phyloP scores from a whole-genome alignment of 2,113 vertebrate species.

The Tragelaphus strepsiceros region DNA sequence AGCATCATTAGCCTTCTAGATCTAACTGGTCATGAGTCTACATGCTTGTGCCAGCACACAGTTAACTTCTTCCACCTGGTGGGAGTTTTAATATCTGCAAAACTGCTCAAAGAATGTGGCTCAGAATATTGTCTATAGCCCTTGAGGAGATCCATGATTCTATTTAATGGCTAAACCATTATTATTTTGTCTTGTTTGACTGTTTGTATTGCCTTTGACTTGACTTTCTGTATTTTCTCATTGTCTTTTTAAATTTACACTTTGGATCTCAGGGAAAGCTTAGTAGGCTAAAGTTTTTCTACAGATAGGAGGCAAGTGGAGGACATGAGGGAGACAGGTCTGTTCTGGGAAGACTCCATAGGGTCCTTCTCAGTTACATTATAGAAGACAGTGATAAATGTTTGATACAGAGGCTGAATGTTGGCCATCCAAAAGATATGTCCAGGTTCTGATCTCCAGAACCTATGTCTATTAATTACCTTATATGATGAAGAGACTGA shows the following conservation, averaged over 20 bases:
- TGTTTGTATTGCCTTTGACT: background rate
- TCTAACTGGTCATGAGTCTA: background rate
- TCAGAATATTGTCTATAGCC: background rate
- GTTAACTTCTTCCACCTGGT: background rate
- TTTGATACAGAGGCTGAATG: background rate
- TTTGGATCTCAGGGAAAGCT: background rate
- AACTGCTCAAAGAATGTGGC: background rate
- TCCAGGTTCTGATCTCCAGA: background rate
- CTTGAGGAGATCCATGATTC: background rate
- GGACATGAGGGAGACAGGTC: background rate
- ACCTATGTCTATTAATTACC: background rate
- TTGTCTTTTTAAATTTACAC: background rate
- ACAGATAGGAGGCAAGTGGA: background rate
- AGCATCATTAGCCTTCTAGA: background rate
- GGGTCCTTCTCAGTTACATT: accelerated
- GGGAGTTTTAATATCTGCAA: background rate
- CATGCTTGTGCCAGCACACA: background rate
- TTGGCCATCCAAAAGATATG: background rate
- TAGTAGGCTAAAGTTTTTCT: background rate
- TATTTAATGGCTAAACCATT: background rate
- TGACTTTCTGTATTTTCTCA: background rate
- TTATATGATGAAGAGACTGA: background rate
- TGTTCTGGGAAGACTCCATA: background rate
- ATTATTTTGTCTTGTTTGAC: background rate
- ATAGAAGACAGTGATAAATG: background rate